Conservation (phyloP, 1,140 invertebrate genomes). For the Drosophila nebulosa region DNA sequence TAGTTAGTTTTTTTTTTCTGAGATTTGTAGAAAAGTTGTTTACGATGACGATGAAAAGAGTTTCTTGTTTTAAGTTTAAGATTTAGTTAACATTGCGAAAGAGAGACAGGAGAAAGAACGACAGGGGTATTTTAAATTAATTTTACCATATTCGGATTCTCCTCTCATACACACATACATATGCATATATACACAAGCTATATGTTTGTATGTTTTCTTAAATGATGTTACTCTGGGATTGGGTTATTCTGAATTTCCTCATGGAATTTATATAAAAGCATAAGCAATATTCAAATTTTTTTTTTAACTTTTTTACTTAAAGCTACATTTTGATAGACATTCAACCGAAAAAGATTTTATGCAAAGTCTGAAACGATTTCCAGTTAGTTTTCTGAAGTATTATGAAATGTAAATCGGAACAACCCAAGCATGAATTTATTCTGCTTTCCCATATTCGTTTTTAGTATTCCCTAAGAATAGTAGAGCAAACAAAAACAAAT, state of each 20-base stretch:
- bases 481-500: slow-evolving; percentile 37
- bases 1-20: not conserved
- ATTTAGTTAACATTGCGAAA: not conserved
- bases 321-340: not conserved
- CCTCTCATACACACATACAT: not conserved
- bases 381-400: not conserved
- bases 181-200: not conserved
- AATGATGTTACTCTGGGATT: not conserved
- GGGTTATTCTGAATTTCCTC: not conserved
- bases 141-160: not conserved
- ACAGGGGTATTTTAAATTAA: not conserved
- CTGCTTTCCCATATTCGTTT: not conserved
- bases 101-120: not conserved
- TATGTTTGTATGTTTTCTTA: not conserved
- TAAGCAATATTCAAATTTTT: not conserved
- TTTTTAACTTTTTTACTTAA: too few relatives aligned
- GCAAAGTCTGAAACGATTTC: too few relatives aligned
- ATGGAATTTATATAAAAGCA: not conserved
- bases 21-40: not conserved
- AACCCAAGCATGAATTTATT: not conserved
- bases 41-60: not conserved
- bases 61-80: not conserved
- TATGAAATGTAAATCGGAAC: not conserved
- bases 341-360: not conserved
- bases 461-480: not conserved